Evolutionary conservation across 2,888 invertebrate species (phyloP).

Genomic region (Nomada ferruginata): DNA sequence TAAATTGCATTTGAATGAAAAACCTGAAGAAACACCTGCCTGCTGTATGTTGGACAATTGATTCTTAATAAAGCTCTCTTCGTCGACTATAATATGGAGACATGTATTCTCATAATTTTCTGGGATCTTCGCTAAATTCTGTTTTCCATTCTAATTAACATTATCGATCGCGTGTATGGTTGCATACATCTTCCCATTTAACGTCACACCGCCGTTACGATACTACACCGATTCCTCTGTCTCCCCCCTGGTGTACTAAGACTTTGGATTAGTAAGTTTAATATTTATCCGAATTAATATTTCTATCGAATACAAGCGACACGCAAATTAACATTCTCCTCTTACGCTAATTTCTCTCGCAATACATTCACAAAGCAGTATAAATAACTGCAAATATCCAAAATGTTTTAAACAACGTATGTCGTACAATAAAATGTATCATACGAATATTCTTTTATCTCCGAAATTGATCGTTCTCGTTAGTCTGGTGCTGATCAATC

Average conservation of each 20-base stretch:
- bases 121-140: constrained; percentile 15
- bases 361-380: not conserved
- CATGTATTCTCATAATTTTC: constrained; percentile 13
- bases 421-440: too few species aligned
- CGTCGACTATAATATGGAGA: not conserved
- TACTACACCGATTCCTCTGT: constrained; percentile 3
- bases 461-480: too few species aligned
- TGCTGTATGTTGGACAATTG: not conserved
- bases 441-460: too few species aligned
- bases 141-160: constrained; percentile 41
- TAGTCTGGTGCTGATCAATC: too few species aligned
- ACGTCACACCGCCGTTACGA: constrained; percentile 24
- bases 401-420: too few species aligned
- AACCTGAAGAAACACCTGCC: not conserved
- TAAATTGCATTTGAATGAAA: too few species aligned
- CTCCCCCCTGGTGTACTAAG: not conserved
- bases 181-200: constrained; percentile 17
- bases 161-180: constrained; percentile 45
- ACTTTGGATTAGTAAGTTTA: constrained; percentile 3
- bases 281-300: constrained; percentile 15
- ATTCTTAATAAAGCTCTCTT: not conserved
- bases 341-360: not conserved
- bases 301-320: not conserved
- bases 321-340: not conserved
- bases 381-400: too few species aligned